Evolutionary conservation across 2,888 invertebrate genomes (phyloP).

Genomic region (Microctonus brassicae): DNA sequence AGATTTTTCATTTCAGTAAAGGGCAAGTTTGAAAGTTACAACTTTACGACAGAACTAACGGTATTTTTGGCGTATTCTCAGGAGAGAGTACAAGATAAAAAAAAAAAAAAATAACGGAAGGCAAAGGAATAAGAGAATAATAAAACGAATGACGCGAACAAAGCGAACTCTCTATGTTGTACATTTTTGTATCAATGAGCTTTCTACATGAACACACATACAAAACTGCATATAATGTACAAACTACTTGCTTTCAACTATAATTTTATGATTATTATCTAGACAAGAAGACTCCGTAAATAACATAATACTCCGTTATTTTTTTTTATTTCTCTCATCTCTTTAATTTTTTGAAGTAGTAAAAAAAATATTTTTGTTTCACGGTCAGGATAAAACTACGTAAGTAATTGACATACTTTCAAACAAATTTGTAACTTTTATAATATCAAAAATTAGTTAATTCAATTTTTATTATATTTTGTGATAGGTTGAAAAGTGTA

Average conservation of each 20-base stretch:
- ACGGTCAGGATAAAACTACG: not conserved
- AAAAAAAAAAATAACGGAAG: not conserved
- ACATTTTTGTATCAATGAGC: not conserved
- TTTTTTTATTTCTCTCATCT: not conserved
- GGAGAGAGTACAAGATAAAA: not conserved
- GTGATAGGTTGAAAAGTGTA: no score
- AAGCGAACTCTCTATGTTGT: not conserved
- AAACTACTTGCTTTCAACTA: not conserved
- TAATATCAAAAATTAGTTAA: not conserved
- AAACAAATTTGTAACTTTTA: not conserved
- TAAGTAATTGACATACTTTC: not conserved
- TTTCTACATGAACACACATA: not conserved
- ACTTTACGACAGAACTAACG: slow-evolving; percentile 25
- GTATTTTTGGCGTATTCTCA: slow-evolving; percentile 13
- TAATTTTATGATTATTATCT: slow-evolving; percentile 5
- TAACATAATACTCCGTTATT: not conserved
- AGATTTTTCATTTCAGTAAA: slow-evolving; percentile 29
- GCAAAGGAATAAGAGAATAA: not conserved
- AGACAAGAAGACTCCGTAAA: not conserved
- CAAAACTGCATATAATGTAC: not conserved
- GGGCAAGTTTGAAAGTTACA: slow-evolving; percentile 29
- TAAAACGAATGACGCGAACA: not conserved
- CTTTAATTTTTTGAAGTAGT: not conserved
- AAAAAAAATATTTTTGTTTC: not conserved
- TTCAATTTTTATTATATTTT: no score